Base-by-base conservation (phyloP, 2,888 invertebrate genomes). In the Cosmia trapezina region DNA sequence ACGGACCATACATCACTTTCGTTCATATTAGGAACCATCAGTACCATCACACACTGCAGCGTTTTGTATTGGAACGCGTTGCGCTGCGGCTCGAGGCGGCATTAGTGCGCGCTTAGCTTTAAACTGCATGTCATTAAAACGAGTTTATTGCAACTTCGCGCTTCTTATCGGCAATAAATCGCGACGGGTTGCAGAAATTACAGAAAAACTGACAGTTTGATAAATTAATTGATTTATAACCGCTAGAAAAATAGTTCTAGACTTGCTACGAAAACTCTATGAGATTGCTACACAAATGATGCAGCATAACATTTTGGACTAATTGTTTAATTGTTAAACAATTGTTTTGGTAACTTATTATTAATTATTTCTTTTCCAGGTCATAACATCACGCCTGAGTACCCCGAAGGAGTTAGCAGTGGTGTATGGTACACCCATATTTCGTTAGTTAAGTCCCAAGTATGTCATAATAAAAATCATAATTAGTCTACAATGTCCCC, bases 121-220 rank as follows among this genome's bases (percentile, higher is more conserved):
- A 72, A 5, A 54, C 47, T 41, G 57, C 57, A 41, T 45, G 54
- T 53, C 33, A 64, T 71, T 71, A 65, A 8, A 54, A 63, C 64
- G 3, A 70, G 64, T 81, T 81, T 81, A 81, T 73, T 77, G 73
- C 70, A 73, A 81, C 43, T 67, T 28, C 66, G 19, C 62, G 57
- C 66, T 51, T 60, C 69, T 78, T 81, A 78, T 78, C 81, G 51
- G 11, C 19, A 41, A 63, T 63, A 62, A 56, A 81, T 81, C 53
- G 53, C 37, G 14, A 64, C 1, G 19, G 5, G 6, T 71, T 80
- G 57, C 64, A 41, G 41, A 75, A 80, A 37, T 59, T 45, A 53
- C 33, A 63, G 28, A 51, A 54, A 73, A 62, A 70, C 37, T 17
- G 51, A 60, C 56, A 53, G 51, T 54, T 54, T 65, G 63, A 56